Base-by-base conservation (phyloP, 23 tunicate genomes). In the Ascidia mentula region DNA sequence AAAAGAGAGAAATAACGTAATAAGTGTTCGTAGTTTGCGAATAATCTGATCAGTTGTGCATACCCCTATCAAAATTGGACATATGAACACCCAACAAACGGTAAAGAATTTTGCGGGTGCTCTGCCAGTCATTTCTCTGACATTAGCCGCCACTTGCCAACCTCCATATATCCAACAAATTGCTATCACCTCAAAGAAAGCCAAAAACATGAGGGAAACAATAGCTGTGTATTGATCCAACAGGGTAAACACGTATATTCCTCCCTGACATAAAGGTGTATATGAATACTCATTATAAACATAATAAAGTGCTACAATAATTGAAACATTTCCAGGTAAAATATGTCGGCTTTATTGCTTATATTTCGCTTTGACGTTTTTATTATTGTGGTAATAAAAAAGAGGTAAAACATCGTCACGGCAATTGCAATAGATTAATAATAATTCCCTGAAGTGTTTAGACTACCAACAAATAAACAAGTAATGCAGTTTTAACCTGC, bases 241-340 rank as follows among this genome's bases (percentile, higher is more conserved):
- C 69, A 95, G 45, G 8, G 81, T 89, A 74, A 89, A 89, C 30
- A 95, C 80, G 59, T 95, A 95, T 28, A 95, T 95, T 36, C 99
- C 99, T 40, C 95, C 99, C 85, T 95, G 78, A 60, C 87, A 80
- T n/a, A n/a, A n/a, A 75, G 42, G 17, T n/a, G 65, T 53, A 9
- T 53, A 53, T 42, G 65, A 53, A 5, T n/a, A n/a, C n/a, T n/a
- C n/a, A n/a, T n/a, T n/a, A n/a, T n/a, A n/a, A n/a, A n/a, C n/a
- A n/a, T n/a, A n/a, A n/a, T 20, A 53, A 53, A 26, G 13, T 9
- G 15, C 53, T 15, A 42, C 53, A 9, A 15, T 42, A 42, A 42
- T 5, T 53, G 65, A 53, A 53, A 53, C 7, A n/a, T n/a, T n/a
- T n/a, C n/a, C n/a, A n/a, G n/a, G n/a, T n/a, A n/a, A n/a, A n/a